These are phyloP conservation scores for Lithophane socia DNA, from an alignment of 2,888 invertebrate genomes.

Conservation along the genomic window DNA sequence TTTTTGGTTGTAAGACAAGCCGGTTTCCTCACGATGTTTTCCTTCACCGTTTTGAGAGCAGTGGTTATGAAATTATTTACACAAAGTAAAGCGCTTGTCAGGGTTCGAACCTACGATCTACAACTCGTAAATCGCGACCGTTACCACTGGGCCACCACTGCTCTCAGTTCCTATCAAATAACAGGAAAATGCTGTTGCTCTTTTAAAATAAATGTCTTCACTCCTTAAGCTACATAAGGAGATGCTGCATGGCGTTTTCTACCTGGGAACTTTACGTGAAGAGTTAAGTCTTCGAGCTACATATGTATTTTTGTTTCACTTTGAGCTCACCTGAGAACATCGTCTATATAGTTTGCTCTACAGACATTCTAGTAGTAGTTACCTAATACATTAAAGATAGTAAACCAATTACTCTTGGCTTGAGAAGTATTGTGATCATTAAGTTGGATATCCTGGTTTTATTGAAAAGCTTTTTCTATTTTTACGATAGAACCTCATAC, in stretches of 20 bases:
- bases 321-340: background rate
- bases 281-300: background rate
- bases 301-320: slow-evolving; percentile 8
- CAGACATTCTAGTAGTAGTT: slow-evolving; percentile 2
- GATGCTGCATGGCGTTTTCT: background rate
- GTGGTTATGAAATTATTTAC: too few relatives aligned
- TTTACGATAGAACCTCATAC: background rate
- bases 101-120: too few relatives aligned
- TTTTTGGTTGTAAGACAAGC: too few relatives aligned
- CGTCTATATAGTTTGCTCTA: background rate
- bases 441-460: background rate
- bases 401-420: slow-evolving; percentile 13
- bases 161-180: background rate
- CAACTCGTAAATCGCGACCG: too few relatives aligned
- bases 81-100: too few relatives aligned
- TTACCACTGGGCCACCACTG: too few relatives aligned
- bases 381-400: background rate
- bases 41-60: too few relatives aligned
- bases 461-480: background rate
- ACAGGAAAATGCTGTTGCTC: background rate
- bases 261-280: background rate
- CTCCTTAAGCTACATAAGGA: background rate
- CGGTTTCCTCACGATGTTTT: too few relatives aligned
- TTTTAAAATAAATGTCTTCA: background rate
- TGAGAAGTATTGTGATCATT: background rate